Evolutionary conservation across 2,888 invertebrate genomes (phyloP), one percentile per base, ranked within the genome.

Genomic region (Callimorpha dominula): DNA sequence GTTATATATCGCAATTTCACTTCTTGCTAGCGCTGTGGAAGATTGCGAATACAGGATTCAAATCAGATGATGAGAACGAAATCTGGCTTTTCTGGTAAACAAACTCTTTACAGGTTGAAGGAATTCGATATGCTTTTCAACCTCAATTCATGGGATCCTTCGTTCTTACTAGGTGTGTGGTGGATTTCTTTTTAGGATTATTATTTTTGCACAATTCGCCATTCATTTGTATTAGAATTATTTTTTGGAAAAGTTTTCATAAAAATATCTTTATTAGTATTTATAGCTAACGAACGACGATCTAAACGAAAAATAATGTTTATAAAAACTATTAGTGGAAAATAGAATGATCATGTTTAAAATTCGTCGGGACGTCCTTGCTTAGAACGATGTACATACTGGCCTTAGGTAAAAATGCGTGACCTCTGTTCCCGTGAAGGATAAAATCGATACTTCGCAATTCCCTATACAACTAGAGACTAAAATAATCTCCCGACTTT

Each of bases 371-470:
- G 63, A 73, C 60, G 50, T 50, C 65, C 65, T 75, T 77, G 70
- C 72, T 71, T 77, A 71, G 70, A 54, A 66, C 50, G 46, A 60
- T 31, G 2, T 60, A 81, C 72, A 68, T 71, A 70, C 67, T 68
- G 57, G 43, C 74, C 70, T 69, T 65, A 70, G 70, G 71, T 75
- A 75, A 72, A 79, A 79, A 75, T 73, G 67, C 69, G 73, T 81
- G 72, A 77, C 80, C 80, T 77, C 43, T 67, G 42, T 67, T 54
- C 49, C 71, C 66, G 65, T 64, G 54, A 57, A 72, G 52, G 54
- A 75, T 60, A 73, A 69, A 79, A 77, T 79, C 80, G 72, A 80
- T 77, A 74, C 70, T 75, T 70, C 60, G 67, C 70, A 72, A 74
- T 72, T 52, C 40, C 65, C 54, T 72, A 67, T 60, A 65, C 71